These are phyloP conservation scores for Apis dorsata DNA, from an alignment of 1,140 invertebrate species.

Conservation along the genomic window DNA sequence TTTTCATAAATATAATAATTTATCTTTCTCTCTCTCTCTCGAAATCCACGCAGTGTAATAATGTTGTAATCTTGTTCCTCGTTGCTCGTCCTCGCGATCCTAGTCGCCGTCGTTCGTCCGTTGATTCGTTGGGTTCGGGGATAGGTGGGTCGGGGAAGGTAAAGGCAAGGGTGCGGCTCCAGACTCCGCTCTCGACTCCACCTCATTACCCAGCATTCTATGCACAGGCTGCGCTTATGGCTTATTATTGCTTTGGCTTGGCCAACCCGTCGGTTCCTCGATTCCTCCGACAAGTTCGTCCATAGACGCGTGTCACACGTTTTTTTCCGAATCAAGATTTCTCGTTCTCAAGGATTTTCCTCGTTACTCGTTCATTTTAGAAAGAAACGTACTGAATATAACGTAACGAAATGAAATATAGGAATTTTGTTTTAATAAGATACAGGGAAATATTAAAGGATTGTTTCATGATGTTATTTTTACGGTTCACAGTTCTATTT, in stretches of 20 bases:
- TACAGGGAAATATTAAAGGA: no score
- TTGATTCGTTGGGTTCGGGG: conserved; percentile 36
- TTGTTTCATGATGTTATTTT: no score
- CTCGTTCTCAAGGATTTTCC: no score
- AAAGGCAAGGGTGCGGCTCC: conserved; percentile 78
- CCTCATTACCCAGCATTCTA: conserved; percentile 81
- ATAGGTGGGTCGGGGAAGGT: conserved; percentile 73
- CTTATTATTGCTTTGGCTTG: conserved; percentile 78
- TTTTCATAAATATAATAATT: conserved; percentile 71
- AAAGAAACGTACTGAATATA: no score
- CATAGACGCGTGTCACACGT: conserved; percentile 1
- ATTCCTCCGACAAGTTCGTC: conserved; percentile 25
- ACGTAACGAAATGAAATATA: no score
- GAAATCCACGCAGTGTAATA: conserved; percentile 60
- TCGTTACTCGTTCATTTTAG: no score
- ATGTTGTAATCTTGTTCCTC: conserved; percentile 59
- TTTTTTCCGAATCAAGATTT: no score
- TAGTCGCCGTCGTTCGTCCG: conserved; percentile 36
- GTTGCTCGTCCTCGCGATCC: conserved; percentile 34
- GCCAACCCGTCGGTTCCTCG: conserved; percentile 70
- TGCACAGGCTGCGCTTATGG: conserved; percentile 78
- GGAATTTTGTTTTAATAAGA: no score
- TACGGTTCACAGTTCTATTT: no score
- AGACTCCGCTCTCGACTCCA: conserved; percentile 77
- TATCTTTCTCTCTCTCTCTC: conserved; percentile 63